phyloP scores from a whole-genome alignment of 2,113 vertebrate genomes.

The Oenanthe oenanthe region DNA sequence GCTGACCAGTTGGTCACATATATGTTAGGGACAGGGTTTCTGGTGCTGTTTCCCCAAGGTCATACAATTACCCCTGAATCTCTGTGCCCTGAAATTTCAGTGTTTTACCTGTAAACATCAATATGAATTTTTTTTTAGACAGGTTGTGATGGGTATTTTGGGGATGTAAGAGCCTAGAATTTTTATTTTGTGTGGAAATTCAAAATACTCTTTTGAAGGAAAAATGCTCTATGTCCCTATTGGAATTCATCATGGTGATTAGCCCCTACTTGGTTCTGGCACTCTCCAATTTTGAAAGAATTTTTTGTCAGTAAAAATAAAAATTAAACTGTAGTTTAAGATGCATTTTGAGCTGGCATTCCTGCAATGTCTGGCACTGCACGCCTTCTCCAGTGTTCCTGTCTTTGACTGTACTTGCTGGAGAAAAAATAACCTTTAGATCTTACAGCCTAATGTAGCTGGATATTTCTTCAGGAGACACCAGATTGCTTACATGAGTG shows the following conservation, averaged over 20 bases:
- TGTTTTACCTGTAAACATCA: background rate
- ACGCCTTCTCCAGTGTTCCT: background rate
- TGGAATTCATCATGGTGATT: background rate
- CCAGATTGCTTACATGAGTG: background rate
- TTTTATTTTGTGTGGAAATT: background rate
- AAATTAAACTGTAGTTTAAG: background rate
- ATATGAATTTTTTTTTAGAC: background rate
- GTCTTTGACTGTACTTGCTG: background rate
- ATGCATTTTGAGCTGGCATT: background rate
- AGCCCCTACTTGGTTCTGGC: background rate
- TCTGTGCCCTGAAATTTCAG: rapidly evolving
- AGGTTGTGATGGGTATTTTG: background rate
- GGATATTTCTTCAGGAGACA: background rate
- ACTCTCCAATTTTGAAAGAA: background rate
- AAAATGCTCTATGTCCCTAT: background rate
- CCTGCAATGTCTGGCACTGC: background rate
- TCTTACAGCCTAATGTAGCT: background rate
- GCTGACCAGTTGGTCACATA: background rate
- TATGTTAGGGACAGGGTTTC: background rate
- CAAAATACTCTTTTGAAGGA: background rate
- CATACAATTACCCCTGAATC: background rate
- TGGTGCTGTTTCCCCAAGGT: background rate
- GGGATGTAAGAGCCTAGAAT: background rate
- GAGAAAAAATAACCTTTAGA: background rate
- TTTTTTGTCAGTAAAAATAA: background rate